Conservation (phyloP, 2,797 vertebrate genomes). For the Artibeus jamaicensis region DNA sequence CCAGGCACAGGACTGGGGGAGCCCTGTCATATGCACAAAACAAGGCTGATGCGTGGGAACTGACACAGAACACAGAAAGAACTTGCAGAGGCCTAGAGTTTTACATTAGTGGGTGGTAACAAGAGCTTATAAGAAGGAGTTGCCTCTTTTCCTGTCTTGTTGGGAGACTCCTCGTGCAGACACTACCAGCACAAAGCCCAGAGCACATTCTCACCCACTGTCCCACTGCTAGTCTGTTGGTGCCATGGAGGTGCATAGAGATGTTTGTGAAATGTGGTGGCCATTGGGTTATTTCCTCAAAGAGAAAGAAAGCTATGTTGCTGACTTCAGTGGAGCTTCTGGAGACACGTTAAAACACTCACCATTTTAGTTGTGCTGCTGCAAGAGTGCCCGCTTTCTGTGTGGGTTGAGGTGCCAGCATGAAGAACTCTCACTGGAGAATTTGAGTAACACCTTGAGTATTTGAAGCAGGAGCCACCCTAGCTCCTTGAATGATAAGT, state of each 20-base stretch:
- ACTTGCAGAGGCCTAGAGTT: background rate
- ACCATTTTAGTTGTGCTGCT: background rate
- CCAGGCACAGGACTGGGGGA: background rate
- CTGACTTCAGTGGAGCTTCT: background rate
- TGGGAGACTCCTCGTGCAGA: background rate
- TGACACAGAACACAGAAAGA: background rate
- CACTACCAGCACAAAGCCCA: background rate
- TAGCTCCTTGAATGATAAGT: background rate
- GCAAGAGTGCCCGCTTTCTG: background rate
- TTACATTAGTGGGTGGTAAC: background rate
- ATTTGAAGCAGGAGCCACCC: background rate
- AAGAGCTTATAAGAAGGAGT: background rate
- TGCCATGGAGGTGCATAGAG: rapidly evolving
- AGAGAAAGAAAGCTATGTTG: background rate
- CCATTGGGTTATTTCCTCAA: background rate
- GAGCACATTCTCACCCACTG: background rate
- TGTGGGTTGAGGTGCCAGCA: background rate
- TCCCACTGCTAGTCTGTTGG: background rate
- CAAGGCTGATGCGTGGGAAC: background rate
- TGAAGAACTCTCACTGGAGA: background rate
- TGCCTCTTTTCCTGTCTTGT: background rate
- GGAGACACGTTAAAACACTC: background rate
- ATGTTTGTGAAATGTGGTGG: background rate
- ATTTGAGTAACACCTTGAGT: background rate
- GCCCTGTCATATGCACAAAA: background rate